Base-by-base conservation (phyloP, 2,113 vertebrate genomes). In the Leucosticte australis region DNA sequence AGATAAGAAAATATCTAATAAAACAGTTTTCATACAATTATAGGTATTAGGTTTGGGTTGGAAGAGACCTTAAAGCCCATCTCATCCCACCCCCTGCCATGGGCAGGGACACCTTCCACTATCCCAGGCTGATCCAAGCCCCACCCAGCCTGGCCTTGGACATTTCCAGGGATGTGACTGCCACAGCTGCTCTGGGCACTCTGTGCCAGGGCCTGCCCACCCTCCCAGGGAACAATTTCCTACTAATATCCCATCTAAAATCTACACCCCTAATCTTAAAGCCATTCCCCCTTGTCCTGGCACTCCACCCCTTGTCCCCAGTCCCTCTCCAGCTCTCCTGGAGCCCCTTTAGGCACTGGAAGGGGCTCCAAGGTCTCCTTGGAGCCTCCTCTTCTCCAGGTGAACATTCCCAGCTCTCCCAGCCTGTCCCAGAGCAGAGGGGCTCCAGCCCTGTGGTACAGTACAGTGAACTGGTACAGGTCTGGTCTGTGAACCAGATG, bases 101-200 rank as follows among this genome's bases (percentile, higher is more conserved):
- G 24, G 53, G 17, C n/a, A 69, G 14, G n/a, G 46, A 18, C 53
- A 68, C 13, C 11, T 75, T 6, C n/a, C 47, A 41, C 26, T 11
- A 0, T 4, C 11, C n/a, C 62, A 89, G 41, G 41, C 0, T 35
- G 30, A 17, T 76, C n/a, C n/a, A 62, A 60, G 9, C 13, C 30
- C 39, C 0, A 0, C 1, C 53, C 62, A 76, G 0, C 47, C n/a
- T 19, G 30, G n/a, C 41, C 26, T 62, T 27, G 35, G 21, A 0
- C 55, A 49, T 17, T 49, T 0, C 47, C 55, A 83, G 26, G 13
- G 47, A 55, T 69, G 70, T 16, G 26, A 26, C 47, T 75, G 70
- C 20, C 62, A 18, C 55, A 62, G 70, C 69, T 68, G 0, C 46
- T 31, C 52, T 47, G 41, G n/a, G 21, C 30, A 76, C 0, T 20